Percentiles rank a stretch among this genome's conserved stretches.
These are phyloP conservation scores for Umimayanthus chanpuru DNA, from an alignment of 92 coral and sea anemone genomes.

Conservation along the genomic window DNA sequence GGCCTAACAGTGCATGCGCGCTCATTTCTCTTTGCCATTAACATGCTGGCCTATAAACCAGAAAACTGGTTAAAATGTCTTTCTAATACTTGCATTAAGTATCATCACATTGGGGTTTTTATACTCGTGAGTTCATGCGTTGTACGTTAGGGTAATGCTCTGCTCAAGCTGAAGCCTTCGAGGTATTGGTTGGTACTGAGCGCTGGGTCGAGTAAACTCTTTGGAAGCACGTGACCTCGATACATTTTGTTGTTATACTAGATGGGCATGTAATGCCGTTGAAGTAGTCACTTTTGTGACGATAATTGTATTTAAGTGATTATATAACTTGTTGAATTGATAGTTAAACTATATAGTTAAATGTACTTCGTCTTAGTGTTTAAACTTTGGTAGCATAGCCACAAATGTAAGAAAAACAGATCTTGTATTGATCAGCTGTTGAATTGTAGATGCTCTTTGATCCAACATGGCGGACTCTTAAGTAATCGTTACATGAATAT, in stretches of 20 bases:
- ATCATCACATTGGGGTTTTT: constrained; percentile 6
- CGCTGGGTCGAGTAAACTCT: not conserved
- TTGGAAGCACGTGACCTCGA: not conserved
- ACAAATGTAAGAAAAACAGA: not conserved
- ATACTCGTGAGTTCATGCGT: constrained; percentile 18
- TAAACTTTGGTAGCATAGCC: not conserved
- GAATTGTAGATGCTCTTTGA: not conserved
- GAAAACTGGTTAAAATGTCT: not conserved
- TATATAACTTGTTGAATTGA: not conserved
- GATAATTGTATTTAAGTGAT: constrained; percentile 34
- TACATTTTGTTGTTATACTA: constrained; percentile 24
- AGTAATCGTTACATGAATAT: not conserved
- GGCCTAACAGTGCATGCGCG: constrained; percentile 13
- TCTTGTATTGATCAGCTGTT: not conserved
- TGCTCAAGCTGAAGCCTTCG: not conserved
- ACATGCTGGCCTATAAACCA: constrained; percentile 1
- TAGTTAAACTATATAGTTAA: not conserved
- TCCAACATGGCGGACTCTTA: constrained; percentile 28
- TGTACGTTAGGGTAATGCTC: not conserved
- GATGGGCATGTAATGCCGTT: constrained; percentile 63
- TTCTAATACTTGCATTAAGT: constrained; percentile 28
- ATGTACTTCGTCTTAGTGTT: not conserved
- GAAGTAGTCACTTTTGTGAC: constrained; percentile 60
- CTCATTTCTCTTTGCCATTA: not conserved
- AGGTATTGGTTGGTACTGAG: too few species aligned